Conservation (phyloP, 1,140 invertebrate genomes). For the Pomacea maculata region DNA sequence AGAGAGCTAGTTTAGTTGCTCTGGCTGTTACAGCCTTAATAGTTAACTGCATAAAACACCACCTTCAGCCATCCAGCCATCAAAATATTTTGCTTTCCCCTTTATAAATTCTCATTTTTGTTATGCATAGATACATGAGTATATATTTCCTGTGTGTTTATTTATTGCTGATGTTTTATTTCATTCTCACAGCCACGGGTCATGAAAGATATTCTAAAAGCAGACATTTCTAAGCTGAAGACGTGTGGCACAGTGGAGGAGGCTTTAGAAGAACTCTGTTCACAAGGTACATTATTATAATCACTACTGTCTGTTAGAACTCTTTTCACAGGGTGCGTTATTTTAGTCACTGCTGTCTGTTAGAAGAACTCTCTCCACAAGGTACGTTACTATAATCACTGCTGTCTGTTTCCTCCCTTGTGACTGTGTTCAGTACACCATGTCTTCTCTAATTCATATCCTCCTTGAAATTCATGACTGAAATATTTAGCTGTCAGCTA, state of each 20-base stretch:
- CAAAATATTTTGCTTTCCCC: too few relatives aligned
- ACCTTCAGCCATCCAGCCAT: too few relatives aligned
- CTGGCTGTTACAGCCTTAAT: too few relatives aligned
- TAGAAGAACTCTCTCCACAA: background rate
- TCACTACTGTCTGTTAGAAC: background rate
- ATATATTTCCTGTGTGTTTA: background rate
- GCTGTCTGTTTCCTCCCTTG: background rate
- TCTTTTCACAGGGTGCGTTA: background rate
- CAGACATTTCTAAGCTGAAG: slow-evolving; percentile 13
- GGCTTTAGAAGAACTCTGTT: slow-evolving; percentile 19
- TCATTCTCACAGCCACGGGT: slow-evolving; percentile 14
- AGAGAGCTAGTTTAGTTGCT: too few relatives aligned
- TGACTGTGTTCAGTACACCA: too few relatives aligned
- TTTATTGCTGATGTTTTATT: background rate
- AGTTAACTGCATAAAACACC: too few relatives aligned
- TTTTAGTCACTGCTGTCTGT: background rate
- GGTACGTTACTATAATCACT: background rate
- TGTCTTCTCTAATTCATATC: too few relatives aligned
- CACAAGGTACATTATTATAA: slow-evolving; percentile 7
- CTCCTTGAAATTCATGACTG: too few relatives aligned
- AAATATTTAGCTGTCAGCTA: too few relatives aligned
- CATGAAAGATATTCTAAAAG: slow-evolving; percentile 13
- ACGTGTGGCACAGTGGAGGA: slow-evolving; percentile 14
- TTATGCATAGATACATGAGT: too few relatives aligned
- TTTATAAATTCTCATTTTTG: too few relatives aligned